phyloP scores from a whole-genome alignment of 2,113 vertebrate genomes.

The Macheiramphus alcinus region DNA sequence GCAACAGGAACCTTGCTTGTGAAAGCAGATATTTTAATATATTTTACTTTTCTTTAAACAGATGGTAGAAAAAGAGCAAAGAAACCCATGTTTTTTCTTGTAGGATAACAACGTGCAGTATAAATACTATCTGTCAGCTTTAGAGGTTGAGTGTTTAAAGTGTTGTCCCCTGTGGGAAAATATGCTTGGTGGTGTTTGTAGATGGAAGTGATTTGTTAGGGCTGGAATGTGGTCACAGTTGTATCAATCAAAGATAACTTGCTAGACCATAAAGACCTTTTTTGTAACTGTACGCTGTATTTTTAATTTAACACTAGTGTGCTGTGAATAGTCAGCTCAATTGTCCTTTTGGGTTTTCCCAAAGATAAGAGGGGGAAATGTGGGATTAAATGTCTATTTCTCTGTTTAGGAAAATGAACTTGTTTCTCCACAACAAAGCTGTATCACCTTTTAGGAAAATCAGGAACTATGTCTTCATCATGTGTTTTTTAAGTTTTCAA shows the following conservation, averaged over 20 bases:
- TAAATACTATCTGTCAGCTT: neutral
- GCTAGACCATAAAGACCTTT: neutral
- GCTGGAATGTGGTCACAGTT: neutral
- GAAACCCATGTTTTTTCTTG: neutral
- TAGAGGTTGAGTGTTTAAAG: neutral
- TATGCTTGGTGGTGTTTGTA: neutral
- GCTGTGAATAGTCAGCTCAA: neutral
- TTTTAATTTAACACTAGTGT: neutral
- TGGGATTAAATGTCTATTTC: neutral
- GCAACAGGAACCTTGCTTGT: neutral
- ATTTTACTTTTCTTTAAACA: neutral
- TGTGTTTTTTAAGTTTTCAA: neutral
- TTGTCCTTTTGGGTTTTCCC: neutral
- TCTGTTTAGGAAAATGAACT: neutral
- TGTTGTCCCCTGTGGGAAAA: neutral
- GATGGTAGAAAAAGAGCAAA: neutral
- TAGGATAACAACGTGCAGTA: neutral
- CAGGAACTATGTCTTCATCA: accelerated
- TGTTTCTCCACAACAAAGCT: neutral
- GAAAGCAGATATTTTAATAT: neutral
- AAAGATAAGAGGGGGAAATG: neutral
- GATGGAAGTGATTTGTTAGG: slow-evolving; percentile 4
- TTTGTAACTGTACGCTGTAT: neutral
- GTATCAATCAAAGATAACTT: neutral
- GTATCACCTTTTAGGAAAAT: neutral